These are phyloP conservation scores for Datnioides undecimradiatus DNA, from an alignment of 2,113 vertebrate genomes.

Conservation along the genomic window DNA sequence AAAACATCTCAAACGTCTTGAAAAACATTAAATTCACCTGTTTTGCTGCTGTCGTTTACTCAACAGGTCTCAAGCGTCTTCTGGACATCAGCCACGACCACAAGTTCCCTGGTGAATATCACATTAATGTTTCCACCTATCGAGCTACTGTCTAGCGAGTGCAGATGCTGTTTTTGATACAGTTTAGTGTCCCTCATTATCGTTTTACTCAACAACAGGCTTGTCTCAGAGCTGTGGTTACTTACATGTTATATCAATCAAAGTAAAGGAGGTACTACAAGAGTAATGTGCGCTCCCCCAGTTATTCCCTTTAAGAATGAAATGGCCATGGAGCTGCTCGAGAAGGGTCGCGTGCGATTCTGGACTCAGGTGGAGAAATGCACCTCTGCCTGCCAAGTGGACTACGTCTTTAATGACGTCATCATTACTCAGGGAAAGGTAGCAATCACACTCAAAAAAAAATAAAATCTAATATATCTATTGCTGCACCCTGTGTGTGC, in stretches of 20 bases:
- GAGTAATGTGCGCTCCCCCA: slow-evolving; percentile 63
- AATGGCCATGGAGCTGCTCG: slow-evolving; percentile 94
- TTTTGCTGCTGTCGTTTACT: slow-evolving; percentile 34
- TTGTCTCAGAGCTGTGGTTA: background rate
- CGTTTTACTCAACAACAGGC: background rate
- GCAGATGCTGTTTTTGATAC: background rate
- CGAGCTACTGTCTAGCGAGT: too few relatives aligned
- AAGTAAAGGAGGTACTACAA: background rate
- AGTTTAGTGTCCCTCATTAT: background rate
- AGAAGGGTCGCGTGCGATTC: slow-evolving; percentile 96
- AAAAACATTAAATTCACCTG: too few relatives aligned
- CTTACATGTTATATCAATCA: background rate
- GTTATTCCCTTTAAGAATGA: slow-evolving; percentile 91
- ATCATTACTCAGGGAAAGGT: slow-evolving; percentile 93
- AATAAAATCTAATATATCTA: background rate
- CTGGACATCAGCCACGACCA: slow-evolving; percentile 94
- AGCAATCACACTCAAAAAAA: background rate
- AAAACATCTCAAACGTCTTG: too few relatives aligned
- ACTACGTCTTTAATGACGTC: slow-evolving; percentile 93
- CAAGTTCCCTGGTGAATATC: slow-evolving; percentile 93
- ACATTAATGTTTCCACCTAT: background rate
- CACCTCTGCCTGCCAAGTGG: slow-evolving; percentile 89
- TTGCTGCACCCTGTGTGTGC: background rate
- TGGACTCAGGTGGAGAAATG: slow-evolving; percentile 95
- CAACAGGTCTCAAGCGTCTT: slow-evolving; percentile 91